These are phyloP conservation scores for Tinea pellionella DNA, from an alignment of 2,888 invertebrate species.

Conservation along the genomic window DNA sequence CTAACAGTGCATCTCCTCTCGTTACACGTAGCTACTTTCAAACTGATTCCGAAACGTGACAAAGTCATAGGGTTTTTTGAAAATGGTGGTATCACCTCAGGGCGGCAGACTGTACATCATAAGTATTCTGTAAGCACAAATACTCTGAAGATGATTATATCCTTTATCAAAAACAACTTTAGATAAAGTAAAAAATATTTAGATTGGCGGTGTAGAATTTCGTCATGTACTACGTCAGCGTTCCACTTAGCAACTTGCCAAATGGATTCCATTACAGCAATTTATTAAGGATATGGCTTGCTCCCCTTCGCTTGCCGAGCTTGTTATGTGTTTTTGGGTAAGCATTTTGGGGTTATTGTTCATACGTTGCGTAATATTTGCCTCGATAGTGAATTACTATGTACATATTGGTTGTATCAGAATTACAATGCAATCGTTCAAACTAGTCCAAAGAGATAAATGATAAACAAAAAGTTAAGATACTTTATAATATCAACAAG, in stretches of 20 bases:
- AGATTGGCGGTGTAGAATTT: constrained; percentile 3
- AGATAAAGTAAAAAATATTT: not conserved
- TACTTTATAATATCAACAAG: not conserved
- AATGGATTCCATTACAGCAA: constrained; percentile 36
- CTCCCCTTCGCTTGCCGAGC: constrained; percentile 11
- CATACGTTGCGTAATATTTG: not conserved
- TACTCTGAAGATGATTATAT: too few species aligned
- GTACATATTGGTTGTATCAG: not conserved
- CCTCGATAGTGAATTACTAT: not conserved
- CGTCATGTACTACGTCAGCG: constrained; percentile 24
- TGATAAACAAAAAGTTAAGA: not conserved
- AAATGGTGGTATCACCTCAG: too few species aligned
- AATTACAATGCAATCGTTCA: too few species aligned
- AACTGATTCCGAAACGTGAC: too few species aligned
- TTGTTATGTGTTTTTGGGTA: constrained; percentile 16
- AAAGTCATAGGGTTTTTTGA: too few species aligned
- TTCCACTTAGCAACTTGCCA: constrained; percentile 31
- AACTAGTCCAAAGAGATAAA: too few species aligned
- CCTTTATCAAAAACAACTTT: too few species aligned
- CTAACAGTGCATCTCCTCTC: too few species aligned
- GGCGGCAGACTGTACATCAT: too few species aligned
- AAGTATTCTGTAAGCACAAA: too few species aligned
- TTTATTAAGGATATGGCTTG: constrained; percentile 21
- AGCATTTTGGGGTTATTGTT: constrained; percentile 13
- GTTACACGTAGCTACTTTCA: too few species aligned